These are phyloP conservation scores for Drosophila atripex DNA, from an alignment of 2,888 invertebrate genomes.

Conservation along the genomic window DNA sequence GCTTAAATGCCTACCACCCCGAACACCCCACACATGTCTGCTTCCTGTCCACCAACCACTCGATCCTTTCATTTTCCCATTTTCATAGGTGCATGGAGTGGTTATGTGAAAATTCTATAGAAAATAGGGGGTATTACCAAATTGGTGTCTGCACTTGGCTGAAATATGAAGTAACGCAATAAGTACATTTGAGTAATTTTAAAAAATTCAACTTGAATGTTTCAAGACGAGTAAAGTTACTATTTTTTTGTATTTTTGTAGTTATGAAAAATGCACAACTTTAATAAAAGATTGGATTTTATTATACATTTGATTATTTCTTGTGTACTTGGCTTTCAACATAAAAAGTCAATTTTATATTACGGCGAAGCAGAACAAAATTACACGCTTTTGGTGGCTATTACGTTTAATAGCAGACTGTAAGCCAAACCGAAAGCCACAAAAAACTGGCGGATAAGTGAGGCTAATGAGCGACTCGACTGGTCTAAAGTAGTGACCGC, in stretches of 20 bases:
- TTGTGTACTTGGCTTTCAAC: constrained; percentile 32
- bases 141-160: background rate
- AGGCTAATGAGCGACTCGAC: constrained; percentile 63
- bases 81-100: constrained; percentile 9
- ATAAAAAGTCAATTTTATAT: constrained; percentile 62
- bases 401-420: constrained; percentile 66
- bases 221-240: no score
- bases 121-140: constrained; percentile 1
- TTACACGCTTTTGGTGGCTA: constrained; percentile 69
- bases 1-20: constrained; percentile 74
- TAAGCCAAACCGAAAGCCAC: constrained; percentile 28
- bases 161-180: background rate
- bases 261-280: background rate
- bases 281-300: constrained; percentile 57
- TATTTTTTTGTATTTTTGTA: background rate
- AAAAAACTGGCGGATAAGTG: constrained; percentile 15
- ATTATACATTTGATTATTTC: constrained; percentile 73
- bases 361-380: constrained; percentile 55
- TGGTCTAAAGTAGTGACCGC: constrained; percentile 38
- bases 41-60: constrained; percentile 36
- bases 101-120: background rate
- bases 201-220: no score
- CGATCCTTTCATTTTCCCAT: constrained; percentile 16
- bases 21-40: constrained; percentile 23
- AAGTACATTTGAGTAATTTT: background rate